Evolutionary conservation across 2,113 vertebrate genomes (phyloP).

Genomic region (Struthidea cinerea): DNA sequence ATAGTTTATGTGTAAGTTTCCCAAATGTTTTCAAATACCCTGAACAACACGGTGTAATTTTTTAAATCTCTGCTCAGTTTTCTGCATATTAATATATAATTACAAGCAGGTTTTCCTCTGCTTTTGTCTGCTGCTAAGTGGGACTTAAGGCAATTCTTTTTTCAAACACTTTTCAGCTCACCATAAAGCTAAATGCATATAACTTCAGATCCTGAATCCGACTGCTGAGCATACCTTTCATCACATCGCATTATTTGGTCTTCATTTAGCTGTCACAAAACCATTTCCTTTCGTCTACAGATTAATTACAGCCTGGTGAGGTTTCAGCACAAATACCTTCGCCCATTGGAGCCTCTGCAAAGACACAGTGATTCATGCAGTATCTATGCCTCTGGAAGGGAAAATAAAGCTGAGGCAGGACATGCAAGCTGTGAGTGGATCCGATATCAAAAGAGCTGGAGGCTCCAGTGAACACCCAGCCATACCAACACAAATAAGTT

Average conservation of each 20-base stretch:
- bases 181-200: not conserved
- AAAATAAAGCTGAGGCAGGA: conserved; percentile 38
- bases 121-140: not conserved
- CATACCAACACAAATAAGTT: conserved; percentile 43
- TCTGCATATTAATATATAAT: not conserved
- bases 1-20: not conserved
- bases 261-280: conserved; percentile 64
- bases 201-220: not conserved
- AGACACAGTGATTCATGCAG: conserved; percentile 50
- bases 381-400: conserved; percentile 46
- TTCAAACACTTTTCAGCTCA: not conserved
- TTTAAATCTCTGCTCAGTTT: not conserved
- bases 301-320: conserved; percentile 60
- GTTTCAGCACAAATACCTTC: conserved; percentile 48
- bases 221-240: conserved; percentile 47
- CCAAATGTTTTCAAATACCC: not conserved
- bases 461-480: conserved; percentile 29
- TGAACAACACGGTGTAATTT: not conserved
- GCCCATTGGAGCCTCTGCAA: conserved; percentile 20
- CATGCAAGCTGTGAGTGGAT: conserved; percentile 28
- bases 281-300: conserved; percentile 59
- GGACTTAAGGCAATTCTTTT: not conserved
- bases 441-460: conserved; percentile 59
- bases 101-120: not conserved
- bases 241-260: conserved; percentile 47